These are phyloP conservation scores for Spicauda simplicius DNA, from an alignment of 2,888 invertebrate genomes.

Conservation along the genomic window DNA sequence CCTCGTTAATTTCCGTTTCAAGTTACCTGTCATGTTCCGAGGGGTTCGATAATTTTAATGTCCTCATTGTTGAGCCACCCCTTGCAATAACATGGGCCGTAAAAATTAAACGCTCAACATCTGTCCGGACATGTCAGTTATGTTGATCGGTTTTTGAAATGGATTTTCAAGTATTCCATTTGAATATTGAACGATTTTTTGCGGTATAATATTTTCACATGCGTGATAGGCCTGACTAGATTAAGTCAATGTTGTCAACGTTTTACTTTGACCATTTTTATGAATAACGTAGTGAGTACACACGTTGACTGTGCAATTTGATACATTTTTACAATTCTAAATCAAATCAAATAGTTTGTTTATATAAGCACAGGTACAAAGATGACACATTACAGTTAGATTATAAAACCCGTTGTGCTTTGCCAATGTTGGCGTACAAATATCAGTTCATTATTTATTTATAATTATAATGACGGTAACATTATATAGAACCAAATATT, in stretches of 20 bases:
- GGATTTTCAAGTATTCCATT: slow-evolving; percentile 31
- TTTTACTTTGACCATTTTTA: too few relatives aligned
- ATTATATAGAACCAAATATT: too few relatives aligned
- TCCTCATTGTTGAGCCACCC: slow-evolving; percentile 35
- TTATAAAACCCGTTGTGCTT: too few relatives aligned
- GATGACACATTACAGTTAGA: too few relatives aligned
- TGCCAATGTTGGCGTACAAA: too few relatives aligned
- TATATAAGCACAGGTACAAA: too few relatives aligned
- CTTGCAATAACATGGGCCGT: slow-evolving; percentile 33
- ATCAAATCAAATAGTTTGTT: too few relatives aligned
- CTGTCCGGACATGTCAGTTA: slow-evolving; percentile 29
- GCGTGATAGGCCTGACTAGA: neutral
- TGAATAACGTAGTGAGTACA: too few relatives aligned
- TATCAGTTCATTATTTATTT: too few relatives aligned
- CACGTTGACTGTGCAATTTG: too few relatives aligned
- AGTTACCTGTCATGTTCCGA: slow-evolving; percentile 56
- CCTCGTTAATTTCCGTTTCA: slow-evolving; percentile 67
- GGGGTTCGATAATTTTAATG: slow-evolving; percentile 41
- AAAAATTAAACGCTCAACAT: slow-evolving; percentile 36
- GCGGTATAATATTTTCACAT: neutral
- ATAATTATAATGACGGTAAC: too few relatives aligned
- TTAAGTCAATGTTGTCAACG: neutral
- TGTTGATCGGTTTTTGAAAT: slow-evolving; percentile 29
- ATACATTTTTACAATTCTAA: too few relatives aligned
- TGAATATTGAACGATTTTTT: slow-evolving; percentile 16